Evolutionary conservation across 2,888 invertebrate species (phyloP).

Genomic region (Phytoseiulus persimilis): DNA sequence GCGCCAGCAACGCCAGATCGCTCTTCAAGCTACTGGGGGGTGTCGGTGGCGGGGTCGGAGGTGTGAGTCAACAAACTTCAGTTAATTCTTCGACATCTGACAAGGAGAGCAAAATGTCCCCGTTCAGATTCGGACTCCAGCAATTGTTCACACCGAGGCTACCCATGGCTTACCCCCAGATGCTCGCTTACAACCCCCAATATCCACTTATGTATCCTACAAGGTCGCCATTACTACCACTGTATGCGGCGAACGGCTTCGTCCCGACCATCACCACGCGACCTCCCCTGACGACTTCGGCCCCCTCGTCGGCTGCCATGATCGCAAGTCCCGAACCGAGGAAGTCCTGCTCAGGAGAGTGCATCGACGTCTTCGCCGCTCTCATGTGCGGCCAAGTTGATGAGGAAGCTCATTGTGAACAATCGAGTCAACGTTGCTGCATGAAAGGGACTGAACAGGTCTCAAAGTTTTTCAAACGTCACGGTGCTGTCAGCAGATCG

Average conservation of each 20-base stretch:
- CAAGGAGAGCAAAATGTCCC: slow-evolving; percentile 22
- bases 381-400: slow-evolving; percentile 12
- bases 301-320: background rate
- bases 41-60: background rate
- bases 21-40: slow-evolving; percentile 21
- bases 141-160: slow-evolving; percentile 29
- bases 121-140: slow-evolving; percentile 18
- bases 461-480: slow-evolving; percentile 1
- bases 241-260: background rate
- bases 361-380: slow-evolving; percentile 27
- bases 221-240: background rate
- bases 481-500: background rate
- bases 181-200: slow-evolving; percentile 13
- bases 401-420: slow-evolving; percentile 7
- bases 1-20: background rate
- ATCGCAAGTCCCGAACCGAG: background rate
- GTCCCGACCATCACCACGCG: background rate
- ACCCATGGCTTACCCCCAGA: background rate
- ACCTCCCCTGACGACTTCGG: background rate
- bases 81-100: background rate
- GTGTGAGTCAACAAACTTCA: background rate
- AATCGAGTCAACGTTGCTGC: slow-evolving; percentile 32
- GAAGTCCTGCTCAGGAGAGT: slow-evolving; percentile 11
- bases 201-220: slow-evolving; percentile 16
- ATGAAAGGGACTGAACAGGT: slow-evolving; percentile 14